phyloP scores from a whole-genome alignment of 2,888 invertebrate genomes.

The Rhamnusium bicolor region DNA sequence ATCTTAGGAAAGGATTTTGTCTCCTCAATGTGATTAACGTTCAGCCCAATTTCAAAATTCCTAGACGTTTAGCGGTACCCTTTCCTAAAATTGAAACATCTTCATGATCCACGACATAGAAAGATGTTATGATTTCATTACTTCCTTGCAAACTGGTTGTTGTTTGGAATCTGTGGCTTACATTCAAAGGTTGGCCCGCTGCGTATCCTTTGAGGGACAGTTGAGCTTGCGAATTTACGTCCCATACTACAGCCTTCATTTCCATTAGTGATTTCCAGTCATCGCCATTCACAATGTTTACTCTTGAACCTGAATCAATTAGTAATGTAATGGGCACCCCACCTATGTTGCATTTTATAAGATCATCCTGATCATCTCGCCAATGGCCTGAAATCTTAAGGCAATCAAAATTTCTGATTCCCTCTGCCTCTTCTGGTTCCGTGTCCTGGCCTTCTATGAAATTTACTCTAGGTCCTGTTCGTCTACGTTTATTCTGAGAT shows the following conservation, averaged over 20 bases:
- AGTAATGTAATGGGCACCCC: no score
- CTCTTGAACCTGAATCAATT: slow-evolving; percentile 12
- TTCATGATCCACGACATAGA: slow-evolving; percentile 44
- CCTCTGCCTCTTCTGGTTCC: no score
- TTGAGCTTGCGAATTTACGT: not conserved
- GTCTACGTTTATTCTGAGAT: no score
- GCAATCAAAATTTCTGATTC: no score
- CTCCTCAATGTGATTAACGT: slow-evolving; percentile 33
- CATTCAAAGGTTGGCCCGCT: slow-evolving; percentile 20
- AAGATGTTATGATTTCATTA: slow-evolving; percentile 36
- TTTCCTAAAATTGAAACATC: slow-evolving; percentile 46
- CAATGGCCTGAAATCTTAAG: no score
- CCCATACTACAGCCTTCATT: slow-evolving; percentile 40
- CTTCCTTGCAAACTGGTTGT: slow-evolving; percentile 23
- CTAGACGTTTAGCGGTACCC: slow-evolving; percentile 40
- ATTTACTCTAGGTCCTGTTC: no score
- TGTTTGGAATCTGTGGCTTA: slow-evolving; percentile 39
- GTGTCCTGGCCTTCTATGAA: no score
- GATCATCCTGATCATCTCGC: no score
- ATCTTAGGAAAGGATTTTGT: no score
- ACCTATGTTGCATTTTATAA: no score
- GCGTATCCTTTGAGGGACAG: slow-evolving; percentile 42
- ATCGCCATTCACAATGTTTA: slow-evolving; percentile 44
- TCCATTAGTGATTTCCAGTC: slow-evolving; percentile 38
- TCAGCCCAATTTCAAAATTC: slow-evolving; percentile 40